Percentiles rank a stretch among this genome's conserved stretches.
Evolutionary conservation across 2,888 invertebrate genomes (phyloP).

Genomic region (Julus scanicus): DNA sequence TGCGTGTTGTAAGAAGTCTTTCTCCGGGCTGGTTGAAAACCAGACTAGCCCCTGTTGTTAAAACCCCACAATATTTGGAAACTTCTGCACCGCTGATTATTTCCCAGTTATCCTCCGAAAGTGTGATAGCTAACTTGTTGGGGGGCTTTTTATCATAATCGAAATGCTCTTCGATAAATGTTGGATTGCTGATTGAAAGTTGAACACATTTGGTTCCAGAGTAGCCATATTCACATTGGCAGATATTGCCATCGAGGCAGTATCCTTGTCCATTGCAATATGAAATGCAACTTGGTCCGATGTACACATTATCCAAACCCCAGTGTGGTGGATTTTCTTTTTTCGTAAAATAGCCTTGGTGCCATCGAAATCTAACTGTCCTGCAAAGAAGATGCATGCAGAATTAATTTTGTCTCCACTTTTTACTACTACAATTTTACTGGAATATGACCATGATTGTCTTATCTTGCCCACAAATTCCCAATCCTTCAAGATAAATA

Average conservation of each 20-base stretch:
- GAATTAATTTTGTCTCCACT: background rate
- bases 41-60: conserved; percentile 64
- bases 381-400: conserved; percentile 60
- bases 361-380: conserved; percentile 62
- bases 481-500: conserved; percentile 64
- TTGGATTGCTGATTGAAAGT: conserved; percentile 60
- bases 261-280: conserved; percentile 65
- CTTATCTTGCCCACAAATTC: conserved; percentile 65
- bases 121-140: conserved; percentile 15
- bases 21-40: conserved; percentile 64
- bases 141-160: conserved; percentile 48
- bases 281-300: conserved; percentile 65
- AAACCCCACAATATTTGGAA: conserved; percentile 63
- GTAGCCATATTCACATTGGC: conserved; percentile 64
- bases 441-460: background rate
- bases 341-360: conserved; percentile 62
- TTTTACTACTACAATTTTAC: background rate
- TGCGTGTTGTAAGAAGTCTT: conserved; percentile 63
- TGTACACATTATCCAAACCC: conserved; percentile 66
- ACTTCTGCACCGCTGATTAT: conserved; percentile 63
- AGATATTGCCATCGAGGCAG: conserved; percentile 62
- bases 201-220: conserved; percentile 62
- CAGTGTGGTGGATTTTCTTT: conserved; percentile 60
- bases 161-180: conserved; percentile 65
- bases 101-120: conserved; percentile 55